Evolutionary conservation across 2,113 vertebrate genomes (phyloP).

Genomic region (Nothobranchius kuhntae): DNA sequence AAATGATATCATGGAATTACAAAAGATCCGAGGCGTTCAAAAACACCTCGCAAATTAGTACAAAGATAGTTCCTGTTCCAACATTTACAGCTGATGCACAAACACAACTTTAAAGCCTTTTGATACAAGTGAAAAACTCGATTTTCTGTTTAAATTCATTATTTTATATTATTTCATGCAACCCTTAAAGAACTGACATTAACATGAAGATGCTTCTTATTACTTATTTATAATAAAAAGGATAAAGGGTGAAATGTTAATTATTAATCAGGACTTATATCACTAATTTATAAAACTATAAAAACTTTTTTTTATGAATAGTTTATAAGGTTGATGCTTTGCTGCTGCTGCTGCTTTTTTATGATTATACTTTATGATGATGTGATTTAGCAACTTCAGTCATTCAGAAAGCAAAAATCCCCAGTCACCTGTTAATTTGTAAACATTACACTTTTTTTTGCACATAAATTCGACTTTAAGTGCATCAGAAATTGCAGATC

Average conservation of each 20-base stretch:
- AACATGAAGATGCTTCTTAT: too few relatives aligned
- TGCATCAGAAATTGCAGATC: too few relatives aligned
- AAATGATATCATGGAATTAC: neutral
- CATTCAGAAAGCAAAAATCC: neutral
- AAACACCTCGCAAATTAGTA: neutral
- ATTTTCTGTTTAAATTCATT: too few relatives aligned
- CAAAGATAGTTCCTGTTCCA: too few relatives aligned
- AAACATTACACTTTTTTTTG: too few relatives aligned
- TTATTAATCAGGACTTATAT: neutral
- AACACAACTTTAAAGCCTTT: too few relatives aligned
- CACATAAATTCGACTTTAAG: too few relatives aligned
- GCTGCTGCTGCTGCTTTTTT: neutral
- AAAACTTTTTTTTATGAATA: neutral
- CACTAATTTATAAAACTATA: conserved; percentile 3
- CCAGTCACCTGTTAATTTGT: too few relatives aligned
- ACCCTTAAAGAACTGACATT: too few relatives aligned
- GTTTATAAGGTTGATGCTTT: neutral
- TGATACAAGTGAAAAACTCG: too few relatives aligned
- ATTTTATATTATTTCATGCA: too few relatives aligned
- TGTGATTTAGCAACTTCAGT: neutral
- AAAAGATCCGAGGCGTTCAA: neutral
- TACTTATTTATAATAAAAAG: neutral
- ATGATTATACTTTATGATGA: neutral
- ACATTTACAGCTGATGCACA: too few relatives aligned
- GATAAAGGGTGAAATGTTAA: neutral